Evolutionary conservation across 2,888 invertebrate genomes (phyloP).

Genomic region (Panorpa germanica): DNA sequence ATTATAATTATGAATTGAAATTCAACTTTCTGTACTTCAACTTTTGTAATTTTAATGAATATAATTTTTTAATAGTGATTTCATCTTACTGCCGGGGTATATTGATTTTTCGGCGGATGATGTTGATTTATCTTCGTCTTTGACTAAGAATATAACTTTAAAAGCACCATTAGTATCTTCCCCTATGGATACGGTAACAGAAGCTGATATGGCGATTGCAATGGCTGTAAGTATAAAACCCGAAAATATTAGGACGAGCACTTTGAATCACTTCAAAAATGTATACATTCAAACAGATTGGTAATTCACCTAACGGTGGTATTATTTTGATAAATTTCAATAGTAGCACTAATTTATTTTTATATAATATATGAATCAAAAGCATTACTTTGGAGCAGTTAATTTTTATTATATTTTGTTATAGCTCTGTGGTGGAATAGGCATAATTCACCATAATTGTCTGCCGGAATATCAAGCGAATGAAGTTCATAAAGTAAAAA

Average conservation of each 20-base stretch:
- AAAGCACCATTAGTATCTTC: conserved; percentile 92
- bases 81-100: conserved; percentile 89
- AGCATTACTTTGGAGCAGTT: conserved; percentile 14
- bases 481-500: conserved; percentile 93
- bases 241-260: too few species aligned
- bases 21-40: too few species aligned
- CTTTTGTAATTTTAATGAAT: too few species aligned
- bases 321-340: too few species aligned
- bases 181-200: conserved; percentile 99
- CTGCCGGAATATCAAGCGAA: conserved; percentile 84
- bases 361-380: too few species aligned
- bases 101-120: conserved; percentile 89
- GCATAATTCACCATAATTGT: conserved; percentile 95
- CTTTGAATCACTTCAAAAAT: too few species aligned
- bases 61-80: conserved; percentile 44
- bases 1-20: too few species aligned
- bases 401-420: too few species aligned
- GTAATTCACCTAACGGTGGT: too few species aligned
- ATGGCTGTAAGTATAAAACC: conserved; percentile 86
- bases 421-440: conserved; percentile 88
- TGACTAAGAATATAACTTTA: conserved; percentile 75
- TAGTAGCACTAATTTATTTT: too few species aligned
- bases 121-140: conserved; percentile 75
- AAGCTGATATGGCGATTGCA: conserved; percentile 97
- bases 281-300: too few species aligned